These are phyloP conservation scores for Lampris incognitus DNA, from an alignment of 2,113 vertebrate genomes.

Conservation along the genomic window DNA sequence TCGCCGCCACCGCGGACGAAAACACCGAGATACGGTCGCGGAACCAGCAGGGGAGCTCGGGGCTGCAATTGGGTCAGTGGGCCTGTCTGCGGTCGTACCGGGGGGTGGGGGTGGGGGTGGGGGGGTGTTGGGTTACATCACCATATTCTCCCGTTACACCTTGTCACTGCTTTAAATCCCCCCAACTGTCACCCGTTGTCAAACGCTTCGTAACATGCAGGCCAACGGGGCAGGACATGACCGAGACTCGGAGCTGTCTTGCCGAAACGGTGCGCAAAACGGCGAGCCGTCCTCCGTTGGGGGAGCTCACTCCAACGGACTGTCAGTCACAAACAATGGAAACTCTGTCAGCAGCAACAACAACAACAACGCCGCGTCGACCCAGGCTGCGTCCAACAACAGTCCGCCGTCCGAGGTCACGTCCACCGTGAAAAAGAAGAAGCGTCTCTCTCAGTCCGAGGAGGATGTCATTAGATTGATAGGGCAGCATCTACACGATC, in stretches of 20 bases:
- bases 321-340: constrained; percentile 82
- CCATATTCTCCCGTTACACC: constrained; percentile 43
- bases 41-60: constrained; percentile 87
- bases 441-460: constrained; percentile 91
- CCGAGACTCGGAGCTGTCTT: constrained; percentile 83
- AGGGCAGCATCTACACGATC: constrained; percentile 93
- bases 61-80: constrained; percentile 89
- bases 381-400: constrained; percentile 62
- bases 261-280: constrained; percentile 85
- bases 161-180: constrained; percentile 31
- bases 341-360: constrained; percentile 83
- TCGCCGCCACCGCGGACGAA: constrained; percentile 87
- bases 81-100: constrained; percentile 80
- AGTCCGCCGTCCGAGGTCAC: constrained; percentile 76
- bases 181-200: constrained; percentile 34
- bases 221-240: constrained; percentile 90
- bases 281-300: constrained; percentile 87
- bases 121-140: constrained; percentile 10
- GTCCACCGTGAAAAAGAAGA: constrained; percentile 90
- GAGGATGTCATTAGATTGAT: constrained; percentile 96
- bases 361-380: constrained; percentile 85
- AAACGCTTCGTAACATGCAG: constrained; percentile 86
- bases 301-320: constrained; percentile 89
- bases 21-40: constrained; percentile 86
- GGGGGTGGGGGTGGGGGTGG: constrained; percentile 4